Evolutionary conservation across 1,140 invertebrate species (phyloP), one percentile per base, ranked within the genome.

Genomic region (Theocolax elegans): DNA sequence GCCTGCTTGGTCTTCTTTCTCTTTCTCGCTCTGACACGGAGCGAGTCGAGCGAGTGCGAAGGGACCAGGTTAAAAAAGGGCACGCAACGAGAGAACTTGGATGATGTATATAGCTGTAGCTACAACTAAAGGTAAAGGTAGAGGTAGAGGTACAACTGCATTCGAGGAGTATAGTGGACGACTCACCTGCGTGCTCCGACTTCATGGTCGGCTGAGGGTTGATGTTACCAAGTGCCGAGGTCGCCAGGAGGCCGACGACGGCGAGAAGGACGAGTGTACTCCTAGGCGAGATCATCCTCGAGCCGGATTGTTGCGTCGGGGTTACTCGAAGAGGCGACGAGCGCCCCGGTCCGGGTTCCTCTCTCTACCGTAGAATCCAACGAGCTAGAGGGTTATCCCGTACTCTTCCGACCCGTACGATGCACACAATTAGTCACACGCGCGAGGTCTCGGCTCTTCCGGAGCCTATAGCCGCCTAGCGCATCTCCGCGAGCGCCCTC

Each of bases 121-220:
- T 9, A 21, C 1, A 23, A 19, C 2, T 19, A 8, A 46, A 4
- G 31, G 10, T 35, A 35, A 6, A 35, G 4, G 31, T 35, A 35
- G 4, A 10, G 10, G 31, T 35, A 10, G 4, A 10, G 4, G 31
- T 35, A 35, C 10, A 46, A 8, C 13, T 46, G 19, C n/a, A 46
- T 19, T 7, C 49, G n/a, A 53, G 12, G 23, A 4, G 19, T 23
- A 53, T 17, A 53, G 23, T 7, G 49, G 8, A 21, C 0, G 19
- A 38, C 66, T 68, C 66, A 62, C 66, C 56, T 62, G 66, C 66
- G 35, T 44, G 66, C 12, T 60, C 66, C 3, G 46, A 15, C 10
- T 21, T 40, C 19, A 42, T 3, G 9, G 60, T 31, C 44, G 60
- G 46, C 2, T 7, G 42, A 15, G 10, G 23, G 38, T 17, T 56